Evolutionary conservation across 53 echinoderm and acorn worm species (phyloP).

Genomic region (Temnopleurus reevesii): DNA sequence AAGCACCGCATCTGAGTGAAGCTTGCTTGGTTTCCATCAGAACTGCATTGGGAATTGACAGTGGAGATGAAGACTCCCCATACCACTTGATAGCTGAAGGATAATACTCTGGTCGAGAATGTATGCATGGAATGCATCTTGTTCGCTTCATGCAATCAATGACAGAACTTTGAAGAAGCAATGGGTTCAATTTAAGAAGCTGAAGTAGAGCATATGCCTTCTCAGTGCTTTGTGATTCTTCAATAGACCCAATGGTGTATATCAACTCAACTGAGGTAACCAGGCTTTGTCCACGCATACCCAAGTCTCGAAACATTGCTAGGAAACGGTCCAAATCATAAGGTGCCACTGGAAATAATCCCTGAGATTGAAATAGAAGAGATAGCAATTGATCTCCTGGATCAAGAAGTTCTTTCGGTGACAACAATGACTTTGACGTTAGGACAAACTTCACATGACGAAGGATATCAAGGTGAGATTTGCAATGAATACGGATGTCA

Average conservation of each 20-base stretch:
- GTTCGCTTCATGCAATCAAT: not conserved
- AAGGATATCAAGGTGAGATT: slow-evolving; percentile 5
- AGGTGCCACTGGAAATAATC: slow-evolving; percentile 60
- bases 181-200: not conserved
- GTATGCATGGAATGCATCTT: slow-evolving; percentile 6
- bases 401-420: slow-evolving; percentile 63
- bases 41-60: slow-evolving; percentile 9
- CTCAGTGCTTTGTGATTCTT: not conserved
- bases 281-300: slow-evolving; percentile 3
- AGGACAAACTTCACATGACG: slow-evolving; percentile 61
- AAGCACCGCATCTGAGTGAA: not conserved
- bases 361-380: slow-evolving; percentile 35
- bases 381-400: slow-evolving; percentile 54
- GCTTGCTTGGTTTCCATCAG: not conserved
- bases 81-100: slow-evolving; percentile 19
- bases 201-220: not conserved
- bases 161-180: not conserved
- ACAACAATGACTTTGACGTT: not conserved
- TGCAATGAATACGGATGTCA: not conserved
- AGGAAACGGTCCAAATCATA: not conserved
- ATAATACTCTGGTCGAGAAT: slow-evolving; percentile 4
- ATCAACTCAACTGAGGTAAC: slow-evolving; percentile 7
- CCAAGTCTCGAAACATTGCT: not conserved
- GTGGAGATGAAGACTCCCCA: not conserved
- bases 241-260: not conserved